Percentiles rank a stretch among this genome's conserved stretches.
Evolutionary conservation across 2,888 invertebrate species (phyloP).

Genomic region (Aphidius colemani): DNA sequence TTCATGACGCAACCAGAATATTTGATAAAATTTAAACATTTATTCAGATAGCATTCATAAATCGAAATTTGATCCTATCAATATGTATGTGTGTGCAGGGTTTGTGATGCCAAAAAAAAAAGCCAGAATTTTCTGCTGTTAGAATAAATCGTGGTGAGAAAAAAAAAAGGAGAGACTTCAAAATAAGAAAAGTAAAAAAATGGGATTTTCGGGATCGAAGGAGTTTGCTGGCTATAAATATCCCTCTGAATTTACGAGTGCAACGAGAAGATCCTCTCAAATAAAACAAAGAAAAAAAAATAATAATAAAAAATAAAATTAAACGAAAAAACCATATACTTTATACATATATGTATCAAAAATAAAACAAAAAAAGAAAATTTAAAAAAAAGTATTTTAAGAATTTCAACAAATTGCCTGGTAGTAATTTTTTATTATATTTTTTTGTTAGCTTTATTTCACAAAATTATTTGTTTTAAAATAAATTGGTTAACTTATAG

Average conservation of each 20-base stretch:
- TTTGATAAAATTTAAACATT: too few species aligned
- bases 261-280: conserved; percentile 27
- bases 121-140: too few species aligned
- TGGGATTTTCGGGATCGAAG: conserved; percentile 18
- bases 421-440: too few species aligned
- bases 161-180: conserved; percentile 11
- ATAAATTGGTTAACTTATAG: too few species aligned
- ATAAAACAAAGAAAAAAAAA: conserved; percentile 33
- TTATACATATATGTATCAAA: background rate
- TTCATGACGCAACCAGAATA: background rate
- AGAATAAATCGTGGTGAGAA: too few species aligned
- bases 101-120: too few species aligned
- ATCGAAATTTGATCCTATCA: conserved; percentile 21
- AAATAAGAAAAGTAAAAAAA: background rate
- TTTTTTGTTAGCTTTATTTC: too few species aligned
- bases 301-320: conserved; percentile 15
- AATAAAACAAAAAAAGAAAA: conserved; percentile 10
- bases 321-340: background rate
- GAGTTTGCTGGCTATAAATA: conserved; percentile 31
- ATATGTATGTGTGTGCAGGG: background rate
- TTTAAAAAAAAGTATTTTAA: background rate
- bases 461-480: too few species aligned
- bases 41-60: too few species aligned
- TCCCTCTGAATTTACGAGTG: conserved; percentile 15
- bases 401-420: too few species aligned